A percentile compares a stretch with the other conserved stretches of the same genome.
Evolutionary conservation across 2,113 vertebrate species (phyloP).

Genomic region (Clarias macrocephalus): DNA sequence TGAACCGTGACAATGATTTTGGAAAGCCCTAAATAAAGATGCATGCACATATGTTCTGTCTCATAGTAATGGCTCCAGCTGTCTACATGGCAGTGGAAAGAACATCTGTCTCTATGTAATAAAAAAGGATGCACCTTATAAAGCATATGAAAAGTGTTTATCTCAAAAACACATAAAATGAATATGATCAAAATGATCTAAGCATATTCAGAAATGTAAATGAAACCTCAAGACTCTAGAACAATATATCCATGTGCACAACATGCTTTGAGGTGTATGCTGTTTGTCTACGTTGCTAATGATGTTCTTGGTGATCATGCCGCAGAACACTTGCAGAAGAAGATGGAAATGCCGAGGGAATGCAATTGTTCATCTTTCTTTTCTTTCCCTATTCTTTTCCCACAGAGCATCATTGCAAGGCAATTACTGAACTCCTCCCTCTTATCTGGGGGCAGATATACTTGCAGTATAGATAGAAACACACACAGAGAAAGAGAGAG

Average conservation of each 20-base stretch:
- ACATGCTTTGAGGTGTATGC: slow-evolving; percentile 3
- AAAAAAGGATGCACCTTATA: not conserved
- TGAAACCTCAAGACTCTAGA: not conserved
- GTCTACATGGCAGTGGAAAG: not conserved
- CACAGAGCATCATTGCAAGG: slow-evolving; percentile 53
- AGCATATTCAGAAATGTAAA: not conserved
- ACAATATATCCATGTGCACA: not conserved
- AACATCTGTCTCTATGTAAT: not conserved
- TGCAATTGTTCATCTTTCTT: slow-evolving; percentile 28
- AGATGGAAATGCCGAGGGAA: slow-evolving; percentile 1
- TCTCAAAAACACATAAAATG: not conserved
- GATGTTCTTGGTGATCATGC: slow-evolving; percentile 17
- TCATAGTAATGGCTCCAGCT: not conserved
- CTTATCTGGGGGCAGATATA: slow-evolving; percentile 41
- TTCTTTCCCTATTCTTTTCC: slow-evolving; percentile 54
- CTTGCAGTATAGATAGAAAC: slow-evolving; percentile 24
- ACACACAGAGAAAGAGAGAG: slow-evolving; percentile 16
- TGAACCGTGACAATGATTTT: not conserved
- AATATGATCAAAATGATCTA: not conserved
- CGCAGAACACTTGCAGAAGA: slow-evolving; percentile 27
- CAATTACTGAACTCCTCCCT: slow-evolving; percentile 68
- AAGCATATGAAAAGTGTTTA: not conserved
- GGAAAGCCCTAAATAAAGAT: slow-evolving; percentile 9
- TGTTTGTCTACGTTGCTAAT: slow-evolving; percentile 8
- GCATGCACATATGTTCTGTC: not conserved